Base-by-base conservation (phyloP, 2,113 vertebrate species). In the Brachypodius melanocephalos region DNA sequence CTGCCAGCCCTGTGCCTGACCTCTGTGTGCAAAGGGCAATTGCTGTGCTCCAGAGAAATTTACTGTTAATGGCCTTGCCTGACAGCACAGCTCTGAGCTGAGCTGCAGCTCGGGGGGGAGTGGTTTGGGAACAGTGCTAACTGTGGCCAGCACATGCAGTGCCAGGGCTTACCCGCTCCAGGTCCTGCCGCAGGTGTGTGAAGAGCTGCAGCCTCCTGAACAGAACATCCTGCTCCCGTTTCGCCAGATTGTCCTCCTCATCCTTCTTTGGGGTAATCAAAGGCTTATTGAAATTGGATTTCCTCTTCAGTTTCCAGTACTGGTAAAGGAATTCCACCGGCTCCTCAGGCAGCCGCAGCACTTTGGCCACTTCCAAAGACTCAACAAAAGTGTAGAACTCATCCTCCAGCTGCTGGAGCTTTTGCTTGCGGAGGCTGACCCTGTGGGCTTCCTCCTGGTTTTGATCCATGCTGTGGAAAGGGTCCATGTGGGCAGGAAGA, bases 271-370 rank as follows among this genome's bases (percentile, higher is more conserved):
- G 99, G 38, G 99, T 99, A 92, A 99, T 98, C 58, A 99, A 98
- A 49, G 99, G 99, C 97, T 98, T 99, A 97, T 99, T 99, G 97
- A 99, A 99, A 96, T 99, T 99, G 85, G 98, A 98, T 97, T 99
- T 99, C 91, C 99, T 98, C 95, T 99, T 99, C 81, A 99, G 95
- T 89, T 99, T 99, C 99, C 99, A 99, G 98, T 99, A 99, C 97
- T 99, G 98, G 92, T 98, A 99, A 59, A 99, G 95, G 95, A 99
- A 99, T 96, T 98, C 99, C 96, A 99, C 99, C 0, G 93, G 94
- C 74, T 99, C 98, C 55, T 97, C 97, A 0, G 98, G 97, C 95
- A 99, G 96, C 88, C 97, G 97, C 96, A 99, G 97, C 16, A 90
- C 97, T 49, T 95, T 71, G 48, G 99, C 98, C 63, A 99, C 99